Conservation (phyloP, 2,797 vertebrate species). For the Myotis findleyi region DNA sequence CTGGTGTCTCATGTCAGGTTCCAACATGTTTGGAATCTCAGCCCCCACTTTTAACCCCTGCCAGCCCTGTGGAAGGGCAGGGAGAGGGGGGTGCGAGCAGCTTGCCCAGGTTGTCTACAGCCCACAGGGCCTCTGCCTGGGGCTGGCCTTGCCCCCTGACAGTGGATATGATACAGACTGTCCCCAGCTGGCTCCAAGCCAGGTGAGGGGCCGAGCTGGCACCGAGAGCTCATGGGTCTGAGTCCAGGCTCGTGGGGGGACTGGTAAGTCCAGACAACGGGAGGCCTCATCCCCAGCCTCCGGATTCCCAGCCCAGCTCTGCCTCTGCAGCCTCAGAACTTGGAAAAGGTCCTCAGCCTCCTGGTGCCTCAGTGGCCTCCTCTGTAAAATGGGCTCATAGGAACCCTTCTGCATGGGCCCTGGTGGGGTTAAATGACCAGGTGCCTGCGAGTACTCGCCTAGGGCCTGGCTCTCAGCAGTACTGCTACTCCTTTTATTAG, state of each 20-base stretch:
- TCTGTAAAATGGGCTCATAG: background rate
- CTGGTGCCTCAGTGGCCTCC: background rate
- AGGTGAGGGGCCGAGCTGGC: background rate
- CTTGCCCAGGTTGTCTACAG: background rate
- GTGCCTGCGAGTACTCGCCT: fast-evolving
- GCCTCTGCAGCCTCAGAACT: background rate
- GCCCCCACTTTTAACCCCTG: background rate
- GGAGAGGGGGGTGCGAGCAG: no score
- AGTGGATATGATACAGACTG: fast-evolving
- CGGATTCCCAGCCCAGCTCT: background rate
- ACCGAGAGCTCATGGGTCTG: fast-evolving
- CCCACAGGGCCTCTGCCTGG: fast-evolving
- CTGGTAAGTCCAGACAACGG: fast-evolving
- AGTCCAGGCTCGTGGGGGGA: fast-evolving
- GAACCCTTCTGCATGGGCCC: background rate
- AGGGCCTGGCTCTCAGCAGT: background rate
- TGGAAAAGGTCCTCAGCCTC: background rate
- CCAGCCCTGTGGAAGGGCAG: fast-evolving
- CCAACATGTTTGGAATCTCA: background rate
- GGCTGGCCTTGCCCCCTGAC: fast-evolving
- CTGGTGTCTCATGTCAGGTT: background rate
- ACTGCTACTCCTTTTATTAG: background rate
- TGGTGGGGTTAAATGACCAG: fast-evolving
- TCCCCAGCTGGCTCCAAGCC: background rate
- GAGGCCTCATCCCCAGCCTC: background rate